Evolutionary conservation across 2,113 vertebrate species (phyloP), one percentile per base, ranked within the genome.

Genomic region (Phaetusa simplex): DNA sequence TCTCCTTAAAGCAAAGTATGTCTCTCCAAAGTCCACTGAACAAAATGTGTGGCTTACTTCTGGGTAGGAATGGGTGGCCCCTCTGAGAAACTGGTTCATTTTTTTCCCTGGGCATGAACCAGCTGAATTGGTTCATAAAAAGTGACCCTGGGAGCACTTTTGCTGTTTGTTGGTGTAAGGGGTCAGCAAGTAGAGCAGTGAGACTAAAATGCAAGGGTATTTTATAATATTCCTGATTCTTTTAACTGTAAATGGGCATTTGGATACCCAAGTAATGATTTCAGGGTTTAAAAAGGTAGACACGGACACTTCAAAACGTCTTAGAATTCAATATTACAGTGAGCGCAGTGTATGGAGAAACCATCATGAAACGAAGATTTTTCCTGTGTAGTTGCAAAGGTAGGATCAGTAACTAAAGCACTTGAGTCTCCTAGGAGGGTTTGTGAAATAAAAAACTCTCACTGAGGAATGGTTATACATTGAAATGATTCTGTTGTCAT

Each of bases 301-400:
- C 15, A 9, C 36, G 49, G 17, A 27, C 4, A 36, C 20, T 58
- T 50, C 29, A 30, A 84, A 95, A 27, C 9, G 6, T 5, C 47
- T 34, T 71, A 87, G 19, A 15, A 66, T 30, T 81, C 38, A 47
- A 5, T 50, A 86, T 42, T 76, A 45, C 26, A 59, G 21, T 47
- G 12, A 91, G 13, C 4, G 4, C 4, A 36, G 2, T 12, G 19
- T 12, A 17, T 42, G 43, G 29, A 80, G 20, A 72, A 71, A 61
- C 5, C 21, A 82, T 21, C 0, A 0, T 24, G 29, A 85, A 29
- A 76, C 0, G 2, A 62, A 9, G 30, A 26, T 40, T 91, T 89
- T 88, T 81, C n/a, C 30, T 38, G 7, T 5, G 2, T 24, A 52
- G 40, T 36, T 82, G 29, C n/a, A 87, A 47, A 67, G 34, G 26